Evolutionary conservation across 2,888 invertebrate species (phyloP), one percentile per base, ranked within the genome.

Genomic region (Folsomia manolachei): DNA sequence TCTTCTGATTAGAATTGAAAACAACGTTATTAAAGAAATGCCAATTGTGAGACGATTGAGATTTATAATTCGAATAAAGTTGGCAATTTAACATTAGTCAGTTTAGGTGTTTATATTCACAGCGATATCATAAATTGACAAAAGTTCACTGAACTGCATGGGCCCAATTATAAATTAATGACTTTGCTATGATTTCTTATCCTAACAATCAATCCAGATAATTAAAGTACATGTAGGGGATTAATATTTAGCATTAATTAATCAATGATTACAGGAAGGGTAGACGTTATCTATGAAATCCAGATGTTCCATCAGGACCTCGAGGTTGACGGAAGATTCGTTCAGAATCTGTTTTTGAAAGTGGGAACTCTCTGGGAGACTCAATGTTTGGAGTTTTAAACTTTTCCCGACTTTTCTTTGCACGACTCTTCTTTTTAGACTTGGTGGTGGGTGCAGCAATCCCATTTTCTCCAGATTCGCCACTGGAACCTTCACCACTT

Each of bases 311-410:
- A 39, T 75, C 75, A 21, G 75, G 75, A 27, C 74, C 74, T n/a
- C 75, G 25, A 9, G 75, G 75, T 27, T 75, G 75, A 18, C 75
- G 72, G 52, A 75, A 69, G 53, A 75, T 75, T 60, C 75, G 62
- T 53, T 75, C 73, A 51, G 67, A 71, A 14, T 75, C 75, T 18
- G 71, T 71, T 68, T 75, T 75, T 7, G 69, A 71, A 14, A 75
- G 69, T 27, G 75, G 75, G 60, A 75, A 75, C 27, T 75, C 75
- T 69, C 75, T 27, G 2, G 63, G 70, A 1, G 73, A 70, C 51
- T 73, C 73, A 23, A 71, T 69, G 63, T 73, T 71, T 2, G 61
- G 27, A 21, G 73, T 75, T 63, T 71, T 73, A 19, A 73, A 67
- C 56, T 75, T 75, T 68, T 75, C 75, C 25, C 73, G 27, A 14